These are phyloP conservation scores for Huso huso DNA, from an alignment of 2,797 vertebrate genomes.

Conservation along the genomic window DNA sequence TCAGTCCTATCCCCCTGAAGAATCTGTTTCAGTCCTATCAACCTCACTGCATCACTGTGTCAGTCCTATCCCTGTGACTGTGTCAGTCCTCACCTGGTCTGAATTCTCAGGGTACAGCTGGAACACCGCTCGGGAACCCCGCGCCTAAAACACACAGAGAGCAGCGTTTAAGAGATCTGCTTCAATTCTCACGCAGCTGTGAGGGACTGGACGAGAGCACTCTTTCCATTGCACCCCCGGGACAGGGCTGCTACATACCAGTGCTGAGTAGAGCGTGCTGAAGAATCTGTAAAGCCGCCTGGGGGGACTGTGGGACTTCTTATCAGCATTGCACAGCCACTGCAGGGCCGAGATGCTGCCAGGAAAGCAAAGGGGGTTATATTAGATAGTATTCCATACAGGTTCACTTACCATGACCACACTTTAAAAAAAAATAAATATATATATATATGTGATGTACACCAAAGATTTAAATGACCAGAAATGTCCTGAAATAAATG, in stretches of 20 bases:
- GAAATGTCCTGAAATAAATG: too few relatives aligned
- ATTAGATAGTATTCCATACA: too few relatives aligned
- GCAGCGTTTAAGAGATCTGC: neutral
- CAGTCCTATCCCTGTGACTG: too few relatives aligned
- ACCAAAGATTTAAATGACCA: too few relatives aligned
- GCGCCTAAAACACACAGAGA: constrained; percentile 54
- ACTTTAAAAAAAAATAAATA: too few relatives aligned
- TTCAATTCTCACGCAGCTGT: neutral
- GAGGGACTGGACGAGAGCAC: too few relatives aligned
- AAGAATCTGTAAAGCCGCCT: constrained; percentile 84
- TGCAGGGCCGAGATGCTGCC: constrained; percentile 88
- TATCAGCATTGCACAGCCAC: constrained; percentile 95
- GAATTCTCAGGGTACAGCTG: constrained; percentile 93
- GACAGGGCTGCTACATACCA: constrained; percentile 56
- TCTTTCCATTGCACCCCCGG: neutral
- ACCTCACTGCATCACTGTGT: too few relatives aligned
- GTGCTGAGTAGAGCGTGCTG: constrained; percentile 76
- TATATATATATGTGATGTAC: too few relatives aligned
- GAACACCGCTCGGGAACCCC: constrained; percentile 80
- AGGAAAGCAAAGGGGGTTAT: neutral
- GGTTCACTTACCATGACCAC: too few relatives aligned
- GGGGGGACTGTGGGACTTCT: constrained; percentile 77
- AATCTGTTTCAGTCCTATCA: too few relatives aligned
- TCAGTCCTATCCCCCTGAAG: too few relatives aligned
- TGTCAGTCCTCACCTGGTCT: constrained; percentile 65